Evolutionary conservation across 2,888 invertebrate genomes (phyloP), one percentile per base, ranked within the genome.

Genomic region (Beris chalybata): DNA sequence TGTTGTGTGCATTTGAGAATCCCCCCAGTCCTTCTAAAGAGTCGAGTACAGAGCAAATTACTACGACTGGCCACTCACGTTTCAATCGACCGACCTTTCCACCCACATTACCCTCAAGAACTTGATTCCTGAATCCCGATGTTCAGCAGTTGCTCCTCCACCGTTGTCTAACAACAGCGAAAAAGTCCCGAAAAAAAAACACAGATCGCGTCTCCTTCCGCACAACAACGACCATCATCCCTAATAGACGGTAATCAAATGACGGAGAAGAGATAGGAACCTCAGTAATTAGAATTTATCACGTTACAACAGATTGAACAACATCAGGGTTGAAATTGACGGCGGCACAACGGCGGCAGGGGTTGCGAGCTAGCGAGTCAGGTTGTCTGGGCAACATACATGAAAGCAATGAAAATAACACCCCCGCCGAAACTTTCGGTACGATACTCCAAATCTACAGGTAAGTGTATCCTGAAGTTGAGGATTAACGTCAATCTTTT

Each of bases 251-350:
- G 61, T 61, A 61, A 61, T 61, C 61, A 52, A 61, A 50, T 50
- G 61, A 50, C 38, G 61, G 61, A 61, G 61, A 43, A 50, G 61
- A 61, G 52, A 61, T 61, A 61, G 61, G 52, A 50, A 22, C 61
- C 52, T 61, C 52, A 61, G 61, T 61, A 61, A 61, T 61, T 61
- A 61, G 61, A 61, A 61, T 61, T 61, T 61, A 61, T 61, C 61
- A 61, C 61, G 61, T 61, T 61, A 61, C 61, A 61, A 50, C 61
- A 50, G 61, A 61, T 61, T 61, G 61, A 50, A 61, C 50, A 29
- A 29, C 52, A 48, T 29, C 22, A 29, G 22, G 61, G 38, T 38
- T 9, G 38, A 38, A 61, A 22, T n/a, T 11, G 38, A 61, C 11
- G 5, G 32, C 31, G 48, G 54, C 54, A 31, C n/a, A 22, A 22